Percentiles rank a stretch among this genome's conserved stretches.
Conservation (phyloP, 2,888 invertebrate genomes). For the Aquatica leii region DNA sequence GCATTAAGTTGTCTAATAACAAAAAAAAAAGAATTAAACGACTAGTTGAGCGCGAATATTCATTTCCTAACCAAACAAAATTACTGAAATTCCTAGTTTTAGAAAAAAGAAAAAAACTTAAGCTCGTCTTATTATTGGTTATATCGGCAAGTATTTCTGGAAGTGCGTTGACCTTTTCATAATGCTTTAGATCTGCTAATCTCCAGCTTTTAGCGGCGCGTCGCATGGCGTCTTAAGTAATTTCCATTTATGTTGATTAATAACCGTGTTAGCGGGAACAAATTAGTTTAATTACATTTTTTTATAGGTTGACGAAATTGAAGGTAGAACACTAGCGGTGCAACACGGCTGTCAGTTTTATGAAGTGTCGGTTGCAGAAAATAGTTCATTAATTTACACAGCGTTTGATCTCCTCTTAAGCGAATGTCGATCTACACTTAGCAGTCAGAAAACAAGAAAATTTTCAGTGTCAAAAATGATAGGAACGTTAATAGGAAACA, state of each 20-base stretch:
- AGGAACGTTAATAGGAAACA: constrained; percentile 73
- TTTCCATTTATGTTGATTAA: constrained; percentile 23
- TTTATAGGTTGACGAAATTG: constrained; percentile 74
- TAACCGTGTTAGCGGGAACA: neutral
- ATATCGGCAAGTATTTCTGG: constrained; percentile 31
- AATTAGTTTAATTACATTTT: constrained; percentile 34
- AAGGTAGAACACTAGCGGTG: constrained; percentile 73
- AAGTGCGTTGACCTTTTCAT: constrained; percentile 26
- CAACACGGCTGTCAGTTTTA: constrained; percentile 77
- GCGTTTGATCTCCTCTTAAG: constrained; percentile 75
- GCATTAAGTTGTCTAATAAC: neutral
- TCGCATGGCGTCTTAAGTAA: constrained; percentile 16
- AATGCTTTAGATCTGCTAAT: constrained; percentile 25
- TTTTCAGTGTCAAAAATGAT: constrained; percentile 84
- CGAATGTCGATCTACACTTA: constrained; percentile 67
- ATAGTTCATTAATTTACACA: constrained; percentile 76
- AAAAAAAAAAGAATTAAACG: constrained; percentile 4
- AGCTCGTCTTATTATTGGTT: constrained; percentile 24
- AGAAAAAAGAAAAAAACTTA: constrained; percentile 17
- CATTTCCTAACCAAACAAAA: constrained; percentile 15
- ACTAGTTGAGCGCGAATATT: constrained; percentile 9
- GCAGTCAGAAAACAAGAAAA: constrained; percentile 69
- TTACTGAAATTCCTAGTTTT: constrained; percentile 18
- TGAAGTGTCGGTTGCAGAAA: constrained; percentile 84
- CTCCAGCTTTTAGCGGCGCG: constrained; percentile 23